Conservation (phyloP, 2,113 vertebrate genomes). For the Dicrurus megarhynchus region DNA sequence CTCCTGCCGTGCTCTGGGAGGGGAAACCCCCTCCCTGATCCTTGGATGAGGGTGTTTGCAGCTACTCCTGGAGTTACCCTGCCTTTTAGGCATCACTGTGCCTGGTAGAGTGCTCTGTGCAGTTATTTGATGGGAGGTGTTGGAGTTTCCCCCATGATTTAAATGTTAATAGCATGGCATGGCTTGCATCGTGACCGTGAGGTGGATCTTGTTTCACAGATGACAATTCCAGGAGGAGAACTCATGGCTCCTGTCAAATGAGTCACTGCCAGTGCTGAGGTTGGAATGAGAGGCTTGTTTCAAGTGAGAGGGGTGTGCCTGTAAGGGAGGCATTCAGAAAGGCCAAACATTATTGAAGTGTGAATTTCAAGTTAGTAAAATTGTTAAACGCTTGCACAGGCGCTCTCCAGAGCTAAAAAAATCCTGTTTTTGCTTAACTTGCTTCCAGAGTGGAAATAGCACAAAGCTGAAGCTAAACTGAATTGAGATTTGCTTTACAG, state of each 20-base stretch:
- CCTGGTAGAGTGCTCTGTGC: not conserved
- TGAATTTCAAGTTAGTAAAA: not conserved
- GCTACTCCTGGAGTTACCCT: not conserved
- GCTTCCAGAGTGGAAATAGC: not conserved
- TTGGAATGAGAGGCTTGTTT: not conserved
- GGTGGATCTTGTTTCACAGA: not conserved
- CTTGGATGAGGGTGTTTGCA: not conserved
- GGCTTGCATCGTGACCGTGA: not conserved
- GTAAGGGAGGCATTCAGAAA: not conserved
- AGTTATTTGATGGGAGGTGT: not conserved
- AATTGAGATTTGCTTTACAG: not conserved
- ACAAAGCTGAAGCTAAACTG: not conserved
- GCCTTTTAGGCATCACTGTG: not conserved
- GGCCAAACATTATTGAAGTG: not conserved
- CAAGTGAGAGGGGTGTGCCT: not conserved
- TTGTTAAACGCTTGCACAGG: not conserved
- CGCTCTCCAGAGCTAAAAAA: not conserved
- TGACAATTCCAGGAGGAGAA: not conserved
- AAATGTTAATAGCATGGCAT: not conserved
- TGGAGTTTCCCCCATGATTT: not conserved
- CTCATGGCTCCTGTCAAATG: slow-evolving; percentile 16
- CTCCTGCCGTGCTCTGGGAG: not conserved
- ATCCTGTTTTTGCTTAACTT: not conserved
- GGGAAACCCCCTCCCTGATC: not conserved
- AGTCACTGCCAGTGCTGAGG: not conserved